Percentiles rank a stretch among this genome's conserved stretches.
phyloP scores from a whole-genome alignment of 1,140 invertebrate genomes.

The silkworm (Bombyx mori) region DNA sequence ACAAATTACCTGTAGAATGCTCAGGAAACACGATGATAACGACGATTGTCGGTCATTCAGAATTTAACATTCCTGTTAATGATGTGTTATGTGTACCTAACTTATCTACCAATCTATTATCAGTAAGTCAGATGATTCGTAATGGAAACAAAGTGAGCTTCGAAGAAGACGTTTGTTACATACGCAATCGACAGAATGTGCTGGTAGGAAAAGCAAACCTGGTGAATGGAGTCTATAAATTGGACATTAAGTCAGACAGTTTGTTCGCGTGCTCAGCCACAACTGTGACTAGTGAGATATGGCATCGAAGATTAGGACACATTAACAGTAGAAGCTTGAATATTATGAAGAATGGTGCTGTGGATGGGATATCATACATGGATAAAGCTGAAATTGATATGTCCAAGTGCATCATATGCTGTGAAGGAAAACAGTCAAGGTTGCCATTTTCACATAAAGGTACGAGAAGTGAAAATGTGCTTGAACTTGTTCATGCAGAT shows the following conservation, averaged over 20 bases:
- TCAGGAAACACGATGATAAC: background rate
- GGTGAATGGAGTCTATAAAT: too few species aligned
- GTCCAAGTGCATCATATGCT: constrained; percentile 3
- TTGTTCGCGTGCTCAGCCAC: too few species aligned
- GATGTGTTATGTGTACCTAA: constrained; percentile 5
- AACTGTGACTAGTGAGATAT: too few species aligned
- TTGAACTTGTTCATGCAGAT: constrained; percentile 26
- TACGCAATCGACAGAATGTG: constrained; percentile 18
- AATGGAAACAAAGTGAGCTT: constrained; percentile 10
- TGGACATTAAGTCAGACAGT: too few species aligned
- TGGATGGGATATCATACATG: constrained; percentile 2
- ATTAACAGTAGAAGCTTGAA: constrained; percentile 11
- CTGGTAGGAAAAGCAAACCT: constrained; percentile 3
- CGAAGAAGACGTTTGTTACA: constrained; percentile 16
- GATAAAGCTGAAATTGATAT: constrained; percentile 4
- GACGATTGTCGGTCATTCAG: background rate
- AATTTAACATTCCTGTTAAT: background rate
- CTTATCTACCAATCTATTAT: constrained; percentile 2
- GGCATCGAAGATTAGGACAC: constrained; percentile 17
- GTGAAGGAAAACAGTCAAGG: constrained; percentile 10
- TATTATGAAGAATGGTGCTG: constrained; percentile 10
- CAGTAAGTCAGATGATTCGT: constrained; percentile 1
- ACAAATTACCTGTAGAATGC: constrained; percentile 1
- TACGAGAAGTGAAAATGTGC: constrained; percentile 6
- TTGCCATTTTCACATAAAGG: constrained; percentile 5